A percentile compares a stretch with the other conserved stretches of the same genome.
phyloP scores from a whole-genome alignment of 2,113 vertebrate species.

The Progne subis region DNA sequence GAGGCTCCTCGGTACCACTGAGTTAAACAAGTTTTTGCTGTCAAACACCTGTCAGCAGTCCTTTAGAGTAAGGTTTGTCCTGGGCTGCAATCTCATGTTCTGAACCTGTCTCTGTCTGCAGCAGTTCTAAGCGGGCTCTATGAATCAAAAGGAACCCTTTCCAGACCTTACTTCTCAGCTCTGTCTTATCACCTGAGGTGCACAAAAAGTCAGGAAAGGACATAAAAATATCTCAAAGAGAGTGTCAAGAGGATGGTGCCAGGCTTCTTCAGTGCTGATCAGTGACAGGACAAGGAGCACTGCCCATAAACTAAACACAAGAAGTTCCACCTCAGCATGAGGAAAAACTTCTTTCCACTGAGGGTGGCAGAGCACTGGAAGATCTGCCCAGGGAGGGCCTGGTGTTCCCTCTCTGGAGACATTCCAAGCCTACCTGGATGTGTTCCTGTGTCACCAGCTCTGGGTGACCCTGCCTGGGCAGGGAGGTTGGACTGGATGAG shows the following conservation, averaged over 20 bases:
- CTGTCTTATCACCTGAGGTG: neutral
- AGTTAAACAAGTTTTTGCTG: neutral
- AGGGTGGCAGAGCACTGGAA: neutral
- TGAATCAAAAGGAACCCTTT: neutral
- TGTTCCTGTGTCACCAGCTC: neutral
- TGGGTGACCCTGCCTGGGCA: neutral
- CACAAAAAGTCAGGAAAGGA: neutral
- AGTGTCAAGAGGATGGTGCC: neutral
- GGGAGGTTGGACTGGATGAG: neutral
- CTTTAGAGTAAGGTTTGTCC: neutral
- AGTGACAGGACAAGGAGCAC: neutral
- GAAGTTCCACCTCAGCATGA: neutral
- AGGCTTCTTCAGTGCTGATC: neutral
- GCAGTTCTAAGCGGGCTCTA: neutral
- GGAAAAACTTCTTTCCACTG: neutral
- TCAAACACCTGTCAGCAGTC: neutral
- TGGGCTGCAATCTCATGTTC: neutral
- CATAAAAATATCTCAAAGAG: neutral
- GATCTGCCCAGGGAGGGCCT: neutral
- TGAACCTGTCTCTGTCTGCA: neutral
- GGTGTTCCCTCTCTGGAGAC: neutral
- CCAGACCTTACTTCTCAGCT: neutral
- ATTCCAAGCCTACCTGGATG: neutral
- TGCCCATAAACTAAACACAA: neutral
- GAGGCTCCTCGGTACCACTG: neutral